Percentiles rank a stretch among this genome's conserved stretches.
Conservation (phyloP, 2,113 vertebrate genomes). For the Dromiciops gliroides region DNA sequence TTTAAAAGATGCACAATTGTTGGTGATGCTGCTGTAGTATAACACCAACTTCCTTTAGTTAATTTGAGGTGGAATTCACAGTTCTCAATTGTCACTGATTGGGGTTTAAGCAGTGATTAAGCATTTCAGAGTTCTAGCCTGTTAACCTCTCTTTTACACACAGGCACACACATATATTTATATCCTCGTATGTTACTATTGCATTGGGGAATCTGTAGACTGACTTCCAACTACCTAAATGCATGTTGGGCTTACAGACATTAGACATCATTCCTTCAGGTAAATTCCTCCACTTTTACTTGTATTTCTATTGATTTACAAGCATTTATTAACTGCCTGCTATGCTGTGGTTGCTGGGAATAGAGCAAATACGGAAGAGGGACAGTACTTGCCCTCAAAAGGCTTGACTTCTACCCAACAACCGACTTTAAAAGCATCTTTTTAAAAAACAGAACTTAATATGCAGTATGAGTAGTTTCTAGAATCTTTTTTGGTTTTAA, state of each 20-base stretch:
- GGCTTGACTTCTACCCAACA: background rate
- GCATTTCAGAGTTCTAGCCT: background rate
- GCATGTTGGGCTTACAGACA: background rate
- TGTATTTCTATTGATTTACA: background rate
- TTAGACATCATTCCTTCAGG: background rate
- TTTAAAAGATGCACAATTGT: background rate
- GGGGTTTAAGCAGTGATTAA: background rate
- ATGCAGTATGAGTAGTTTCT: background rate
- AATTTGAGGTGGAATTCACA: background rate
- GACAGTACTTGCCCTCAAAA: background rate
- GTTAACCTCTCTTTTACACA: background rate
- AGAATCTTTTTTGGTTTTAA: background rate
- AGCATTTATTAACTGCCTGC: background rate
- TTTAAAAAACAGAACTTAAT: constrained; percentile 32
- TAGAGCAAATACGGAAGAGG: background rate
- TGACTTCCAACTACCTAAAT: background rate
- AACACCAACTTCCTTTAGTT: no score
- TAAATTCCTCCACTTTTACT: background rate
- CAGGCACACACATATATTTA: background rate
- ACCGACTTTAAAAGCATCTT: background rate
- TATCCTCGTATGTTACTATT: background rate
- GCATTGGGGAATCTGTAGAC: background rate
- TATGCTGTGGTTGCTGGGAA: background rate
- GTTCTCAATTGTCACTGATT: background rate
- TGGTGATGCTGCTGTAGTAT: background rate